These are phyloP conservation scores for Leptinotarsa texana DNA, from an alignment of 1,140 invertebrate species.

Conservation along the genomic window DNA sequence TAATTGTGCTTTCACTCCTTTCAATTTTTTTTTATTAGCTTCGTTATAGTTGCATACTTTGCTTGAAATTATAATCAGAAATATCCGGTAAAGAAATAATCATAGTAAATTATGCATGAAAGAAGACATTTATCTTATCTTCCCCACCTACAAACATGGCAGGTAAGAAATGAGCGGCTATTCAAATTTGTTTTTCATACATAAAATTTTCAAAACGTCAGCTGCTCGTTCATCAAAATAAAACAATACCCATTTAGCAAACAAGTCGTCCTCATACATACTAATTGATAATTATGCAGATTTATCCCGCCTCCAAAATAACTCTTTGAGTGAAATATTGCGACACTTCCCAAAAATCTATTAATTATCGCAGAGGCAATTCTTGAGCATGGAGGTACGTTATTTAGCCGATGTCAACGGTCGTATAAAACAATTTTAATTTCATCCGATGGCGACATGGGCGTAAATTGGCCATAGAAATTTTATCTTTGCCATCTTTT, in stretches of 20 bases:
- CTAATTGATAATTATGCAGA: conserved; percentile 6
- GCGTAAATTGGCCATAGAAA: conserved; percentile 22
- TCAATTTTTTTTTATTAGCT: no score
- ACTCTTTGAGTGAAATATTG: conserved; percentile 3
- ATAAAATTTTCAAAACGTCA: neutral
- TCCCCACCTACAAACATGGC: no score
- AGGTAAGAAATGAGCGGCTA: neutral
- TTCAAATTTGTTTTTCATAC: neutral
- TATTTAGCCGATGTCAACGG: neutral
- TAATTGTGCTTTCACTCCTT: no score
- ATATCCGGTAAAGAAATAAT: no score
- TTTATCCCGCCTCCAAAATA: conserved; percentile 3
- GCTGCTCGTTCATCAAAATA: neutral
- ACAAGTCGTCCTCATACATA: conserved; percentile 6
- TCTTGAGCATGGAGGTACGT: neutral
- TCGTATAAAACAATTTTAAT: conserved; percentile 20
- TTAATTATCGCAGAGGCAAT: neutral
- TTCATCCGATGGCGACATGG: conserved; percentile 9
- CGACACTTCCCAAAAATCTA: conserved; percentile 2
- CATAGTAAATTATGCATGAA: no score
- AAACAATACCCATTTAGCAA: conserved; percentile 1
- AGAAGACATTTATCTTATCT: no score
- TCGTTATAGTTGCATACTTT: no score
- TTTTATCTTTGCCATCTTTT: conserved; percentile 21
- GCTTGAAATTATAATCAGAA: no score